Conservation (phyloP, 2,797 vertebrate genomes). For the Brotula barbata region DNA sequence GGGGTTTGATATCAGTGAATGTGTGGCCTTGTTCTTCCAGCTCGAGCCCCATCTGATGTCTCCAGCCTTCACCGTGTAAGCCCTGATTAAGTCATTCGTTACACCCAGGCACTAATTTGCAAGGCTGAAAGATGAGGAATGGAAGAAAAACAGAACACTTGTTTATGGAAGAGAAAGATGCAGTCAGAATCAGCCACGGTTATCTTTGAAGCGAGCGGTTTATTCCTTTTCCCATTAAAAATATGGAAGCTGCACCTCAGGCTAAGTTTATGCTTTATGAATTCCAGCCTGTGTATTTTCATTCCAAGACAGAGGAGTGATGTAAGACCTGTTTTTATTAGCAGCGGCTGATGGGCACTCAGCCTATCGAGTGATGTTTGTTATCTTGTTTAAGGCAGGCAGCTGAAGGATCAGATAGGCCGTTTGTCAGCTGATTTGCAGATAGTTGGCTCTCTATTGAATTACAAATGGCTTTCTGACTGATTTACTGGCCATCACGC, state of each 20-base stretch:
- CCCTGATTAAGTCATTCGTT: conserved; percentile 60
- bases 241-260: conserved; percentile 21
- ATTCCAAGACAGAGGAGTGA: conserved; percentile 23
- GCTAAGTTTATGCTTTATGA: conserved; percentile 34
- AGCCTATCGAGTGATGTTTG: conserved; percentile 28
- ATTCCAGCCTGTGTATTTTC: conserved; percentile 28
- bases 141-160: conserved; percentile 41
- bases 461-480: conserved; percentile 13
- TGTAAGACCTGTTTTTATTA: conserved; percentile 42
- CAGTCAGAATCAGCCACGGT: conserved; percentile 22
- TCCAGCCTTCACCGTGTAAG: conserved; percentile 46
- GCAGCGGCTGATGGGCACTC: conserved; percentile 22
- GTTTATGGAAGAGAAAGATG: conserved; percentile 26
- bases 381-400: conserved; percentile 38
- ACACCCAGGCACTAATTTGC: conserved; percentile 53
- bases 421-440: conserved; percentile 31
- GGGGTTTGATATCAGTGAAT: conserved; percentile 21
- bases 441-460: conserved; percentile 17
- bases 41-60: conserved; percentile 32
- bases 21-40: conserved; percentile 24
- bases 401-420: conserved; percentile 44
- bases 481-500: conserved; percentile 22
- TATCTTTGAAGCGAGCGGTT: conserved; percentile 44
- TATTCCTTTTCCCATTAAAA: conserved; percentile 31
- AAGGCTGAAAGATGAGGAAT: conserved; percentile 34